Evolutionary conservation across 1,140 invertebrate genomes (phyloP), one percentile per base, ranked within the genome.

Genomic region (Coenobita brevimanus): DNA sequence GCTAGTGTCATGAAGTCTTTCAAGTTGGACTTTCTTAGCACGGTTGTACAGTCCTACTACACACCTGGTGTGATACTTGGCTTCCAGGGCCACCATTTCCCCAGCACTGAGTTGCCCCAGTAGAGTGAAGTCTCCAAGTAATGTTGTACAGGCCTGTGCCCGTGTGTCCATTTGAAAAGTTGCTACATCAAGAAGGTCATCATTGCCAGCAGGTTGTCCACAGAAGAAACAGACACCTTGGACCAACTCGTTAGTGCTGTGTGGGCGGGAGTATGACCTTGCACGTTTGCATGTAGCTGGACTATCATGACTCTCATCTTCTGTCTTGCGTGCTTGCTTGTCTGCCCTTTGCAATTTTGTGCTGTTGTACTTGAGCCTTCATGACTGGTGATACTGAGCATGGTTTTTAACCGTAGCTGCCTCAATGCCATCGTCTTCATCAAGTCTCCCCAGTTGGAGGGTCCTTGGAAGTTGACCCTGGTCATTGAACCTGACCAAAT

Each of bases 161-260:
- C 54, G 54, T 57, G 13, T 78, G 75, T 78, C 41, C 41, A 78
- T 78, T 78, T 2, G 41, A 24, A 78, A 46, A 17, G 36, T 78
- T 78, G 75, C 75, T 27, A 30, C 75, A 50, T 46, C 24, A 4
- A 30, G 75, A 78, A 78, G 75, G 54, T 27, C 27, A 24, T 71
- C 30, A 30, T 10, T 71, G 10, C 67, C 67, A 17, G 67, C 67
- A 71, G 27, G 27, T 71, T 71, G 67, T 71, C 27, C 27, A 30
- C 67, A 71, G 67, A 71, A 71, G 67, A 71, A 71, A 71, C 27
- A 71, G 30, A 27, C 15, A 15, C 41, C 73, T 76, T 36, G 33
- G 27, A 15, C 33, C 8, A 50, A 0, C 38, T 50, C 13, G 38
- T 13, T 78, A 54, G 17, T 57, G 13, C 13, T 78, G 2, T 36